Evolutionary conservation across 2,113 vertebrate genomes (phyloP), one percentile per base, ranked within the genome.

Genomic region (Acanthisitta chloris): DNA sequence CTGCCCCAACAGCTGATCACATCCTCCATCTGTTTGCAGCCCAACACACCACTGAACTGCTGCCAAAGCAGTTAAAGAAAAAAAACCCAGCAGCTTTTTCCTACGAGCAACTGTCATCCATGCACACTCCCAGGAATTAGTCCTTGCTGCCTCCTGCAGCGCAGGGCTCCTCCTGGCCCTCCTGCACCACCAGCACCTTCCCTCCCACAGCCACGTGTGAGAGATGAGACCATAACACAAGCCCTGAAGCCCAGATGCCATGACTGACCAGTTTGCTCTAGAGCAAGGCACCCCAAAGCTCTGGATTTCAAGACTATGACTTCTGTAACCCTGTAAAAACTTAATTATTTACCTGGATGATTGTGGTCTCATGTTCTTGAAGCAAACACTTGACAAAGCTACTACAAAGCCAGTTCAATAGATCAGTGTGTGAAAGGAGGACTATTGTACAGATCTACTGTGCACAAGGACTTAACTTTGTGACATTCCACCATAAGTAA

Each of bases 1-100:
- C 81, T 95, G 90, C 43, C 92, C 85, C 92, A 94, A 87, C 84
- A 96, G 90, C 94, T 95, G 92, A 96, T 93, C 94, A 91, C 95
- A 96, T 93, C 94, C 66, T 97, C 96, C 90, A 91, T 93, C 87
- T 96, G 87, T 87, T 86, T 42, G 4, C 84, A 94, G 81, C 78
- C 82, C 92, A 88, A 90, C 79, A 77, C 69, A 95, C 51, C 84
- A 89, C 81, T 79, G 78, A 95, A 89, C 70, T 72, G 55, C 65
- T 87, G 95, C 92, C 90, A 97, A 82, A 79, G 52, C 73, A 88
- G 78, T 76, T 77, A 28, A 79, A 66, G 12, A 0, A 6, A 54
- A 43, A 78, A 48, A 80, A 91, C 3, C 12, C 36, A 83, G 9
- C 45, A 91, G 85, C 36, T 81, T 93, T 91, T 82, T 72, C 48